Evolutionary conservation across 2,888 invertebrate genomes (phyloP), one percentile per base, ranked within the genome.

Genomic region (Ochlodes sylvanus): DNA sequence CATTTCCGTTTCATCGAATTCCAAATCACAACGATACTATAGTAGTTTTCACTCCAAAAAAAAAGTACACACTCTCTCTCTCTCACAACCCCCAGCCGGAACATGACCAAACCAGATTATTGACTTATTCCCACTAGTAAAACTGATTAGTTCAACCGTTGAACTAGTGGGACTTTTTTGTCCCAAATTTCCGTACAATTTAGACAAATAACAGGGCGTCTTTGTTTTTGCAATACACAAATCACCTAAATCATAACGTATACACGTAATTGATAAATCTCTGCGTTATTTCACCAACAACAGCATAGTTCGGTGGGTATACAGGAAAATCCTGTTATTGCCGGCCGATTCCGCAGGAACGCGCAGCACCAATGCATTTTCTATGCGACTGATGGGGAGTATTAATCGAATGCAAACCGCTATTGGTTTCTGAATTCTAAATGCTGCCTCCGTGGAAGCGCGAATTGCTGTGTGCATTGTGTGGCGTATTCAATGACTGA

Each of bases 311-410:
- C n/a, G 54, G 32, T 54, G 10, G 32, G 32, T 32, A n/a, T 52
- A 54, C 54, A 32, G n/a, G 54, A 54, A 54, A 54, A 54, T 54
- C 54, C 19, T 54, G n/a, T 54, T 54, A 54, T 32, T 32, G 54
- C 54, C 32, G 54, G 7, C 9, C 54, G 27, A 32, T n/a, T 54
- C 54, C 27, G n/a, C 34, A 34, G 55, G 32, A 34, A 15, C 55
- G 55, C 27, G 27, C 27, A 27, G 34, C 34, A 15, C 10, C 34
- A 55, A 34, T 34, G 34, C 55, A 34, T 55, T 55, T 55, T 34
- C 55, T 55, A 55, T 34, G 55, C 55, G 55, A 55, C 14, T 34
- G 32, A 55, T 55, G 55, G 55, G 15, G 15, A 55, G 55, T 55
- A 55, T 55, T 34, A 55, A 55, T 55, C 55, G 34, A 55, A 34